These are phyloP conservation scores for Eristalinus aeneus DNA, from an alignment of 2,888 invertebrate species.

Conservation along the genomic window DNA sequence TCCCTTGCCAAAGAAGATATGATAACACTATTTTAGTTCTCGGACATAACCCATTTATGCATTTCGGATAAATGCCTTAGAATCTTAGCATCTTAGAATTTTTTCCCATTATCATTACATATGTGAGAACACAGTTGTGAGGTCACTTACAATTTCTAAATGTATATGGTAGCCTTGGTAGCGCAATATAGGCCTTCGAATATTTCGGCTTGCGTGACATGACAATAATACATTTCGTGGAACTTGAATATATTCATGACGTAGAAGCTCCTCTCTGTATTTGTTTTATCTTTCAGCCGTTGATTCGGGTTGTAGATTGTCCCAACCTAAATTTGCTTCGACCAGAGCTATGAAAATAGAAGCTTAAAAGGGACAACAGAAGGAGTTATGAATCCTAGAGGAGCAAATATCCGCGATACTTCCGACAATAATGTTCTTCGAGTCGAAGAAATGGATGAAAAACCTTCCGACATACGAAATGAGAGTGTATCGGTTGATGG, in stretches of 20 bases:
- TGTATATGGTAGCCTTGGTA: no score
- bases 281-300: neutral
- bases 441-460: no score
- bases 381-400: constrained; percentile 3
- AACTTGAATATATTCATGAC: neutral
- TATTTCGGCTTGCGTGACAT: no score
- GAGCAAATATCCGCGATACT: neutral
- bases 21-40: neutral
- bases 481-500: constrained; percentile 16
- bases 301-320: neutral
- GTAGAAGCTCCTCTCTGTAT: neutral
- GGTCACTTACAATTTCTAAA: no score
- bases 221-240: neutral
- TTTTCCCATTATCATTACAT: neutral
- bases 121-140: no score
- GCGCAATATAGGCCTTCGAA: no score
- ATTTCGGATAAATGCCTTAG: neutral
- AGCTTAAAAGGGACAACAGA: neutral
- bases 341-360: constrained; percentile 4
- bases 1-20: neutral
- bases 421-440: constrained; percentile 45
- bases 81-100: neutral
- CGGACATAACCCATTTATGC: neutral
- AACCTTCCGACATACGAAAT: constrained; percentile 13
- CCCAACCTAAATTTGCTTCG: neutral